Evolutionary conservation across 2,113 vertebrate species (phyloP), one percentile per base, ranked within the genome.

Genomic region (Lucifuga dentata): DNA sequence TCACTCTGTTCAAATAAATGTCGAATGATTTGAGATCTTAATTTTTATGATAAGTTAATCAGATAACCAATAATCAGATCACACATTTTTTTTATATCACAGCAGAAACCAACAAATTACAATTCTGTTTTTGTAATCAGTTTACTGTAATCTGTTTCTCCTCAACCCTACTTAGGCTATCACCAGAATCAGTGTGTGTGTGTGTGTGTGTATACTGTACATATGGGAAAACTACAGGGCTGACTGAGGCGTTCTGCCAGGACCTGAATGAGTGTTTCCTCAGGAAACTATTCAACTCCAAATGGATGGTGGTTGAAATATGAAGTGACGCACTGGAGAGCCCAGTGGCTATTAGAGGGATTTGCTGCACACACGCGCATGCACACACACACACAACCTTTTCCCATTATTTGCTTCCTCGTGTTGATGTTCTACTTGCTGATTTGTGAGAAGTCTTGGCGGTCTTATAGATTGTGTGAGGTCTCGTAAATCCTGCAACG

Each of bases 221-320:
- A 29, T 60, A 38, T 76, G 73, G 43, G 81, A 80, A 86, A 78
- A 69, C 29, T 40, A 24, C 46, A 45, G 58, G 69, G 59, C 56
- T 55, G 69, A 38, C 69, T 2, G 20, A 57, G 65, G 75, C 50
- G 29, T 36, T 33, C 68, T 71, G 71, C 86, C 88, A 88, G 39
- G 16, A 43, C 49, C 63, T 43, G 53, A 84, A 80, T 19, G 66
- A 88, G 80, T 74, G 68, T 84, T 88, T 88, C 85, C 81, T 84
- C 80, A 86, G 84, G 81, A 89, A 88, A 84, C 76, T 63, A 76
- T 88, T 85, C 81, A 64, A 38, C 68, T 84, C 59, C 39, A 88
- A 89, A 88, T 81, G 67, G 68, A 87, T 81, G 76, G 75, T 1
- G 19, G 78, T 86, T 73, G 7, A 86, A 88, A 83, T 76, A 52